Conservation (phyloP, 2,797 vertebrate genomes). For the Sebastiscus albofasciatus region DNA sequence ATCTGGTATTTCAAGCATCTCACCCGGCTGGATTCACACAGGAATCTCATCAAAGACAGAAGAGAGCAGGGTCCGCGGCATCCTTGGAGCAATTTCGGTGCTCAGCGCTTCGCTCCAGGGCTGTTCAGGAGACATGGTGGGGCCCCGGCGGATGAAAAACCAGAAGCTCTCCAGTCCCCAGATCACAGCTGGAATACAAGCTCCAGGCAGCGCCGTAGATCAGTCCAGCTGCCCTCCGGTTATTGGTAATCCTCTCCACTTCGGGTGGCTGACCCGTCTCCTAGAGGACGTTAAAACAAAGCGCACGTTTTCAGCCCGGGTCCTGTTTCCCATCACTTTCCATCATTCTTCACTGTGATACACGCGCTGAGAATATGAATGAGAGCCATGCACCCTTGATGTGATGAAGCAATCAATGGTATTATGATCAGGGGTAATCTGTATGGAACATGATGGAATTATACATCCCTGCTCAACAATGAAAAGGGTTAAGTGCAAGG, state of each 20-base stretch:
- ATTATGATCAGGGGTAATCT: background rate
- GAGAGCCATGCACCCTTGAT: background rate
- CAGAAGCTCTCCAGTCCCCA: constrained; percentile 3
- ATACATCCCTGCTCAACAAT: background rate
- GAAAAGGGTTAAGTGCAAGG: background rate
- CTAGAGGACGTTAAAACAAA: constrained; percentile 17
- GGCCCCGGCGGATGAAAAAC: constrained; percentile 9
- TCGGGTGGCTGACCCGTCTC: constrained; percentile 15
- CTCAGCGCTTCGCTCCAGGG: background rate
- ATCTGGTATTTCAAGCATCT: constrained; percentile 2
- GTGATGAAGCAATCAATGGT: background rate
- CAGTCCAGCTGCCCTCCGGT: constrained; percentile 39
- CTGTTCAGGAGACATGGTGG: constrained; percentile 2
- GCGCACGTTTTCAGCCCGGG: background rate
- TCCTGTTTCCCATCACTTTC: background rate
- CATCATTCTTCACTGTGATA: background rate
- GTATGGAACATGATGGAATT: background rate
- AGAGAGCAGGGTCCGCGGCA: background rate
- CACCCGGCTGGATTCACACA: background rate
- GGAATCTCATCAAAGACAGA: constrained; percentile 1
- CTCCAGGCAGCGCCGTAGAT: constrained; percentile 17
- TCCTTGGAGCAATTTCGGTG: constrained; percentile 6
- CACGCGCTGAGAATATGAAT: background rate
- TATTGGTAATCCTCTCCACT: constrained; percentile 22
- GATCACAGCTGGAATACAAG: constrained; percentile 24